Percentiles rank a stretch among this genome's conserved stretches.
Evolutionary conservation across 2,113 vertebrate genomes (phyloP).

Genomic region (Symphodus melops): DNA sequence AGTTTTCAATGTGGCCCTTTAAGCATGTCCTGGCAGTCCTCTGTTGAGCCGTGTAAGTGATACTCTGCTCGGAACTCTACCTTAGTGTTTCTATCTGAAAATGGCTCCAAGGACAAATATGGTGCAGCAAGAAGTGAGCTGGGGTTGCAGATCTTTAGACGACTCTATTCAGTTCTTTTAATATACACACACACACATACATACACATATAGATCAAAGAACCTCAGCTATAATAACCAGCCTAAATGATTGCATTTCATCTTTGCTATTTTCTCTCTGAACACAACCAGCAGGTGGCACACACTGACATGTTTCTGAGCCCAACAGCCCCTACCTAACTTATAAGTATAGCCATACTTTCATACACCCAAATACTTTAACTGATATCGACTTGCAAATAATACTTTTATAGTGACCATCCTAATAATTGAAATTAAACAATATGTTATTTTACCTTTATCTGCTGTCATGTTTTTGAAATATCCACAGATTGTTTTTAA

Average conservation of each 20-base stretch:
- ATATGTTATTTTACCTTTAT: background rate
- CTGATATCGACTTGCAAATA: background rate
- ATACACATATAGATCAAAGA: too few species aligned
- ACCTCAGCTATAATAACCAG: too few species aligned
- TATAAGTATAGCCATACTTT: background rate
- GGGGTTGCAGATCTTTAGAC: slow-evolving; percentile 15
- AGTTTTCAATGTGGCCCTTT: slow-evolving; percentile 36
- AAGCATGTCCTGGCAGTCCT: slow-evolving; percentile 30
- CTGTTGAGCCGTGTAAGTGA: slow-evolving; percentile 61
- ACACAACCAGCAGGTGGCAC: slow-evolving; percentile 67
- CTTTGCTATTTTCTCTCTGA: background rate
- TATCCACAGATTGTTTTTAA: slow-evolving; percentile 17
- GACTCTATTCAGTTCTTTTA: too few species aligned
- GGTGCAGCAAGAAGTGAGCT: background rate
- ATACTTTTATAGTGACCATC: background rate
- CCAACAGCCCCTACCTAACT: background rate
- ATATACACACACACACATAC: too few species aligned
- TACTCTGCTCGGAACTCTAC: slow-evolving; percentile 60
- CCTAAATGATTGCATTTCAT: background rate
- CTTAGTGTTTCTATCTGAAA: slow-evolving; percentile 55
- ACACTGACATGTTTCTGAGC: slow-evolving; percentile 16
- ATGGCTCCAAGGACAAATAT: slow-evolving; percentile 60
- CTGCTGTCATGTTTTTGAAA: background rate
- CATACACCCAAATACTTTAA: background rate
- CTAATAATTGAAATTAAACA: background rate